A percentile compares a stretch with the other conserved stretches of the same genome.
Conservation (phyloP, 2,888 invertebrate species). For the Cyaniris semiargus region DNA sequence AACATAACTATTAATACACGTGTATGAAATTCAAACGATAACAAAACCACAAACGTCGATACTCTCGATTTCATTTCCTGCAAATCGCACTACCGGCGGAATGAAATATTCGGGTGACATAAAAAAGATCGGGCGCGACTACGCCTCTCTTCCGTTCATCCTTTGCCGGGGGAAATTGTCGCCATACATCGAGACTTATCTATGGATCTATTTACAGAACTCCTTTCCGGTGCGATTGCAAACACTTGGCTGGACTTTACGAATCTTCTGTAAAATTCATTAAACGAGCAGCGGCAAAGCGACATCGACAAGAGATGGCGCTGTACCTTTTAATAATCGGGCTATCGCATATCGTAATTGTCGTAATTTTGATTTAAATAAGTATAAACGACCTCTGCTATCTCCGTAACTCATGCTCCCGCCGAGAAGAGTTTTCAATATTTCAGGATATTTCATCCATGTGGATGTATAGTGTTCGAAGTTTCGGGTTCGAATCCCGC, state of each 20-base stretch:
- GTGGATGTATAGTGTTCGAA: too few species aligned
- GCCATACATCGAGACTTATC: constrained; percentile 73
- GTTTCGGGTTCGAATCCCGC: too few species aligned
- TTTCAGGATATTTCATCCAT: too few species aligned
- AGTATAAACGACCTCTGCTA: too few species aligned
- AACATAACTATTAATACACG: background rate
- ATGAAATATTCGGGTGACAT: constrained; percentile 54
- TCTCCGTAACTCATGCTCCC: too few species aligned
- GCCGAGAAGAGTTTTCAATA: too few species aligned
- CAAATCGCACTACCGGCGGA: constrained; percentile 32
- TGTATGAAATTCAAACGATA: background rate
- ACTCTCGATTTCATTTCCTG: constrained; percentile 23
- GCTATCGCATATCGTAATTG: background rate
- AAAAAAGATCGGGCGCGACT: constrained; percentile 57
- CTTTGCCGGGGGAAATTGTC: constrained; percentile 68
- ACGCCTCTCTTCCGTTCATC: constrained; percentile 62
- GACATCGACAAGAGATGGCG: background rate
- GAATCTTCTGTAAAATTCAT: background rate
- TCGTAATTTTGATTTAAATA: background rate
- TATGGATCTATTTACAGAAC: constrained; percentile 65
- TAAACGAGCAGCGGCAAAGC: background rate
- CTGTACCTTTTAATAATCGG: background rate
- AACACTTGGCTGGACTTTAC: background rate
- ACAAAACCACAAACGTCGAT: background rate
- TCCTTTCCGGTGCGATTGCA: constrained; percentile 32